Base-by-base conservation (phyloP, 2,113 vertebrate species). In the Vireo altiloquus region DNA sequence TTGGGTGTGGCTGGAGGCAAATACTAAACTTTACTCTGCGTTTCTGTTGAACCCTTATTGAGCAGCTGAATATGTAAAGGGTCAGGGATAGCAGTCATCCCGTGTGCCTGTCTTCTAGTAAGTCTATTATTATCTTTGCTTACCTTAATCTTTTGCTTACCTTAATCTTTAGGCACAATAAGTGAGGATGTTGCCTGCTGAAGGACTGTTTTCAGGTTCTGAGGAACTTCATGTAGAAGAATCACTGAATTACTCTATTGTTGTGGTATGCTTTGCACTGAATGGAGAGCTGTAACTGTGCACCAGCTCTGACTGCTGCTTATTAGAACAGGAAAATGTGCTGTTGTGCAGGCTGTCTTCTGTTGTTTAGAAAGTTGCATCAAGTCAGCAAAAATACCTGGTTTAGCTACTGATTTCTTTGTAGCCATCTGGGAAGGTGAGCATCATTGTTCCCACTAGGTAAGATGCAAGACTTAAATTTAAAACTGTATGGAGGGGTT, bases 141-240 rank as follows among this genome's bases (percentile, higher is more conserved):
- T 95, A 57, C 70, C 23, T 75, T 97, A 91, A 89, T 95, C 94
- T 74, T 79, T 86, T 63, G 35, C 65, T 76, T 94, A 59, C 59
- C 21, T 87, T 94, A 63, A 71, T 94, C 61, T 66, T 82, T 31
- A 60, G 68, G 44, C 59, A 49, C 35, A 46, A 1, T 90, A 57
- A 54, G 40, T 35, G 54, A 77, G 5, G 25, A 5, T 33, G 53
- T 53, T 89, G 52, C 37, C 54, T 72, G 3, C 20, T 33, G 74
- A 71, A 72, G 59, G 81, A 24, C 20, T 11, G 10, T 35, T 85
- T 53, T 35, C 30, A 44, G 71, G 65, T 57, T 89, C 74, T 80
- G 69, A 70, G 76, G 42, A 89, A 31, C 44, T 87, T 49, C 28
- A 37, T 53, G 91, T 3, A 6, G 65, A 80, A 68, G 70, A 71